Evolutionary conservation across 2,797 vertebrate species (phyloP).

Genomic region (Sebastes hubbsi): DNA sequence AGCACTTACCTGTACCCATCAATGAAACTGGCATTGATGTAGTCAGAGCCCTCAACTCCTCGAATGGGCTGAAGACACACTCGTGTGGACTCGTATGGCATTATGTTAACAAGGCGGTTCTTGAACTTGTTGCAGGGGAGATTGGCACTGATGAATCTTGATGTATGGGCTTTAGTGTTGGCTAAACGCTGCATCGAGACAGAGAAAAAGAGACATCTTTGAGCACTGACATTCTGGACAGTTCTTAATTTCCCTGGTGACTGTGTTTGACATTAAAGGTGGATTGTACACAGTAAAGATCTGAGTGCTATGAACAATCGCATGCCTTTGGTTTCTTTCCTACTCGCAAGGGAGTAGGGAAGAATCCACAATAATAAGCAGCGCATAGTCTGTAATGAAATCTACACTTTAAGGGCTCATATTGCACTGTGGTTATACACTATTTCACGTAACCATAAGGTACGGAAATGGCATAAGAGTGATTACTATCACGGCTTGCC

Average conservation of each 20-base stretch:
- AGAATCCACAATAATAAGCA: constrained; percentile 18
- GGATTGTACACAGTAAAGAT: constrained; percentile 32
- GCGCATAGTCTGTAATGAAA: constrained; percentile 10
- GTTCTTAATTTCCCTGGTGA: constrained; percentile 19
- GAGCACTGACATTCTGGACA: neutral
- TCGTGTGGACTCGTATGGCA: constrained; percentile 99
- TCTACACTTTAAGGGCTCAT: constrained; percentile 16
- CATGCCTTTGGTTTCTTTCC: neutral
- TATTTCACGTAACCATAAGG: constrained; percentile 35
- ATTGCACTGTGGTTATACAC: constrained; percentile 16
- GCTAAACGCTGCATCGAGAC: constrained; percentile 89
- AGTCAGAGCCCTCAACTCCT: constrained; percentile 99
- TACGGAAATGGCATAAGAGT: constrained; percentile 42
- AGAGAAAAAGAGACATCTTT: neutral
- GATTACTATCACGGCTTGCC: constrained; percentile 47
- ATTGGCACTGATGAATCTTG: constrained; percentile 99
- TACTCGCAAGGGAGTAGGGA: neutral
- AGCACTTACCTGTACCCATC: constrained; percentile 94
- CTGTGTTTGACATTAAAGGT: constrained; percentile 30
- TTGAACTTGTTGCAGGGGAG: constrained; percentile 99
- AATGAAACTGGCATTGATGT: constrained; percentile 99
- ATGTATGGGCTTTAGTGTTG: constrained; percentile 99
- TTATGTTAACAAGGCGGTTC: constrained; percentile 99
- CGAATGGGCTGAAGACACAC: constrained; percentile 98
- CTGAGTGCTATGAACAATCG: constrained; percentile 15